These are phyloP conservation scores for Drosophila ezoana DNA, from an alignment of 2,888 invertebrate genomes.

Conservation along the genomic window DNA sequence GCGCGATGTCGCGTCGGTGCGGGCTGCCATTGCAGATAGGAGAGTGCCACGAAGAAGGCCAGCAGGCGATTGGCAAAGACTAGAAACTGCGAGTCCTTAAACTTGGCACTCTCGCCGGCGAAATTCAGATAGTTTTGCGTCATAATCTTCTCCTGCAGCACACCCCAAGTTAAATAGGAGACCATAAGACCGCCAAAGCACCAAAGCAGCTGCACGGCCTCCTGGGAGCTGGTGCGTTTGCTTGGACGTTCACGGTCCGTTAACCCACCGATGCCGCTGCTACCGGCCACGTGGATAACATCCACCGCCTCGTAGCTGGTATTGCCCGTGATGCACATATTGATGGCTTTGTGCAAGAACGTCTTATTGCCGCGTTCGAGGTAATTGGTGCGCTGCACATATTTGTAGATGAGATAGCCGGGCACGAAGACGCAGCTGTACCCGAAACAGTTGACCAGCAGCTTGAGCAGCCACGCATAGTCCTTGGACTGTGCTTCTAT, in stretches of 20 bases:
- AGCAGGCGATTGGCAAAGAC: conserved; percentile 97
- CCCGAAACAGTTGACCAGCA: conserved; percentile 92
- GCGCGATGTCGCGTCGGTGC: conserved; percentile 89
- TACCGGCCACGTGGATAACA: conserved; percentile 82
- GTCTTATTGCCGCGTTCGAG: conserved; percentile 87
- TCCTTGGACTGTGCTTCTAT: conserved; percentile 85
- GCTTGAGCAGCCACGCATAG: conserved; percentile 91
- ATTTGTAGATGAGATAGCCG: conserved; percentile 92
- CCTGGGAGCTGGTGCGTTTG: conserved; percentile 86
- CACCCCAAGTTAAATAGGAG: conserved; percentile 97
- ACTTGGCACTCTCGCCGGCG: conserved; percentile 88
- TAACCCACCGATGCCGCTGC: conserved; percentile 12
- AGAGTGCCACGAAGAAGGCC: conserved; percentile 90
- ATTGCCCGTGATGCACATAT: conserved; percentile 83
- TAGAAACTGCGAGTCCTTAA: conserved; percentile 97
- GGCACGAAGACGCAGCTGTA: conserved; percentile 96
- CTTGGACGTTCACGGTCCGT: conserved; percentile 41
- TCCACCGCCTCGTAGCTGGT: conserved; percentile 81
- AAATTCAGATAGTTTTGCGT: conserved; percentile 91
- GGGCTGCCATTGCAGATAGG: conserved; percentile 87
- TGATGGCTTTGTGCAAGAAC: conserved; percentile 79
- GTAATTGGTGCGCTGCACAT: conserved; percentile 91
- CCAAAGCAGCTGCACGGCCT: conserved; percentile 88
- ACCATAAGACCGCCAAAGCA: conserved; percentile 95
- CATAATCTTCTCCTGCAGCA: conserved; percentile 99